Percentiles rank a stretch among this genome's conserved stretches.
phyloP scores from a whole-genome alignment of 2,113 vertebrate genomes.

The Calidris pugnax region DNA sequence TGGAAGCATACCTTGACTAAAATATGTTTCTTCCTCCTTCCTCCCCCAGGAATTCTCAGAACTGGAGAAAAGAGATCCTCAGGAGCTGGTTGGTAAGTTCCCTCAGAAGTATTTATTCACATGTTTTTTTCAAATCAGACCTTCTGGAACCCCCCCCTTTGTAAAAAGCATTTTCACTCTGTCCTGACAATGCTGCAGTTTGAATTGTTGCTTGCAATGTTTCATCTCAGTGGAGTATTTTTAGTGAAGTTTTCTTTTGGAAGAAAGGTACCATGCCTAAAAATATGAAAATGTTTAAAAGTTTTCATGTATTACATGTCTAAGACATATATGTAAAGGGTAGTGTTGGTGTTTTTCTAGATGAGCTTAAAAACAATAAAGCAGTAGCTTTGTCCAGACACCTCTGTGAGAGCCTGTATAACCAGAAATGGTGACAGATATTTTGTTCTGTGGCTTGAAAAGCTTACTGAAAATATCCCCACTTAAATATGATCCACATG shows the following conservation, averaged over 20 bases:
- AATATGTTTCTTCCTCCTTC: constrained; percentile 24
- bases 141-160: neutral
- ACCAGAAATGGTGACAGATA: neutral
- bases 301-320: neutral
- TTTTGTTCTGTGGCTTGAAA: neutral
- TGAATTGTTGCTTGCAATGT: neutral
- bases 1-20: neutral
- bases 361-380: neutral
- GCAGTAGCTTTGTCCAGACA: neutral
- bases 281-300: neutral
- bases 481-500: neutral
- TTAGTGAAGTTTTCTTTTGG: neutral
- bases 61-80: constrained; percentile 88
- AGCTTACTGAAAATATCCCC: neutral
- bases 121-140: neutral
- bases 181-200: neutral
- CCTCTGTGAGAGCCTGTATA: neutral
- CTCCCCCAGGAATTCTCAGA: constrained; percentile 83
- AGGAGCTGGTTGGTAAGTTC: constrained; percentile 93
- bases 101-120: neutral
- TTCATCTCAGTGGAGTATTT: neutral
- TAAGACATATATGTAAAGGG: neutral
- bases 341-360: neutral
- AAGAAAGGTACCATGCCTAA: neutral
- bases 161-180: neutral